Evolutionary conservation across 2,888 invertebrate species (phyloP), one percentile per base, ranked within the genome.

Genomic region (Patella depressa): DNA sequence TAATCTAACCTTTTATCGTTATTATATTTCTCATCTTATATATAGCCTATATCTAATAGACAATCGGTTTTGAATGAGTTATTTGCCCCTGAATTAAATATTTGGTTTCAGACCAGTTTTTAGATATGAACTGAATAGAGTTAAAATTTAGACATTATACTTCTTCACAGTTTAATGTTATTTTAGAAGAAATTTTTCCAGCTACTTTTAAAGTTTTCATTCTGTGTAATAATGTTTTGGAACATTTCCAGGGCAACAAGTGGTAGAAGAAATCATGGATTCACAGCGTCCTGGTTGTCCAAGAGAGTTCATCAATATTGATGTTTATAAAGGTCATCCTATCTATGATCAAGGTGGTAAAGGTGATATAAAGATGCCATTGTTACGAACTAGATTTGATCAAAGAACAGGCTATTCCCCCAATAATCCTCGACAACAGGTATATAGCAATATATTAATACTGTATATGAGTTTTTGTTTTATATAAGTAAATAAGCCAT

Each of bases 201-300:
- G 45, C 45, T 45, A 45, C 7, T 45, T 45, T 45, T 45, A 45
- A 45, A 45, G 45, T 9, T 45, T 45, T 45, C 45, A 45, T 45
- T 45, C 7, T 9, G 7, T 45, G 57, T 17, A 57, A 57, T 7
- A 4, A 57, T 57, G 17, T 57, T 74, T 34, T 57, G 15, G 29
- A 59, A 74, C 57, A 19, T 55, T 71, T 72, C 2, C 81, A 94
- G 93, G 94, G 71, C 94, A 94, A 88, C 94, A 94, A 89, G 93
- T 94, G 1, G 94, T 94, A 15, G 94, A 94, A 85, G 94, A 94
- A 91, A 93, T 94, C 78, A 86, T 94, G 71, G 94, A 94, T 89
- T 93, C 94, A 1, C 93, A 94, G 87, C 89, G 93, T 83, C 92
- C 93, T n/a, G 93, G 93, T 17, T 94, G 94, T 90, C 94, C 94